phyloP scores from a whole-genome alignment of 2,113 vertebrate species.

The Tetrao urogallus region DNA sequence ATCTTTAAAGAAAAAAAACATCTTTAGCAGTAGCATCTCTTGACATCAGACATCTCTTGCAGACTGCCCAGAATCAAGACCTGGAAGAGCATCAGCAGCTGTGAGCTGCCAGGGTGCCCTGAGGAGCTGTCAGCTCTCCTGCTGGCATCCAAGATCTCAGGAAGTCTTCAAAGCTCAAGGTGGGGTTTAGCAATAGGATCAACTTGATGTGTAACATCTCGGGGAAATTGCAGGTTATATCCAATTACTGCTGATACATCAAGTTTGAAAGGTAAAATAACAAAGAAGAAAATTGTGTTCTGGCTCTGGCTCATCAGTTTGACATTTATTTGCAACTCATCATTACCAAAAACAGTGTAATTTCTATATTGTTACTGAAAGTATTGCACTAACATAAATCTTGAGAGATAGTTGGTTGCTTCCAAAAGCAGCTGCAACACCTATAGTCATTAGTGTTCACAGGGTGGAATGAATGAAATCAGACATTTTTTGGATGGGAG shows the following conservation, averaged over 20 bases:
- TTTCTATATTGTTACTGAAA: not conserved
- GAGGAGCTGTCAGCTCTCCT: not conserved
- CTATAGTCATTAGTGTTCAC: not conserved
- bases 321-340: not conserved
- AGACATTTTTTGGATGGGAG: not conserved
- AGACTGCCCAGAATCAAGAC: not conserved
- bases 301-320: not conserved
- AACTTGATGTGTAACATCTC: accelerated
- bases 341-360: not conserved
- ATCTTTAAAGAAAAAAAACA: not conserved
- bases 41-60: not conserved
- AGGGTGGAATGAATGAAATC: not conserved
- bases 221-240: not conserved
- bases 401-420: not conserved
- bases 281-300: not conserved
- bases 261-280: not conserved
- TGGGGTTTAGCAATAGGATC: not conserved
- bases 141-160: not conserved
- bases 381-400: not conserved
- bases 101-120: not conserved
- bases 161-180: not conserved
- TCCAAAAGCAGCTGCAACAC: not conserved
- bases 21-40: accelerated
- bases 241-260: not conserved
- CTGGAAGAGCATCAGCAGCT: not conserved